phyloP scores from a whole-genome alignment of 2,888 invertebrate species.

The Heliconius charithonia region DNA sequence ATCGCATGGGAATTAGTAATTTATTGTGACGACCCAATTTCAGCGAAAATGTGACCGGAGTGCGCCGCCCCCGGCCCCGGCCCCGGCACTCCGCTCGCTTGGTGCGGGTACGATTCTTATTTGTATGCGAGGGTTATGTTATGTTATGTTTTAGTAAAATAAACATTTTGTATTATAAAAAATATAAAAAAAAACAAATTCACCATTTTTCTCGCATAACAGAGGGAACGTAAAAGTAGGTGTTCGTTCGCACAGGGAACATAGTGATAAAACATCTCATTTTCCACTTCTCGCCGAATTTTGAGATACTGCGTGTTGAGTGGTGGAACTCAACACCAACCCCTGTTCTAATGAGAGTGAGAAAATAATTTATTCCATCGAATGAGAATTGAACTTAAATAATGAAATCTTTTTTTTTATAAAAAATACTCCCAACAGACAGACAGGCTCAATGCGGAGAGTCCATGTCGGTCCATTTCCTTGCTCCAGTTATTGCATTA shows the following conservation, averaged over 20 bases:
- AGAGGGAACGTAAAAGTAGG: too few species aligned
- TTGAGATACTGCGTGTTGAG: too few species aligned
- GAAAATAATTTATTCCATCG: too few species aligned
- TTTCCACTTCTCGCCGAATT: too few species aligned
- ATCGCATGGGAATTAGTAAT: conserved; percentile 21
- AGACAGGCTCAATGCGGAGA: not conserved
- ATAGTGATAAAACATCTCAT: too few species aligned
- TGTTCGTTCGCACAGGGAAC: too few species aligned
- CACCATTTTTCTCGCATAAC: not conserved
- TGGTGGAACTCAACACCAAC: too few species aligned
- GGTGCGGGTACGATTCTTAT: not conserved
- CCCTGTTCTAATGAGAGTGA: too few species aligned
- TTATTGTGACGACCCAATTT: conserved; percentile 22
- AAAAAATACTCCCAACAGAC: not conserved
- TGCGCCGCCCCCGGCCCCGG: not conserved
- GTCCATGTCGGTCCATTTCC: not conserved
- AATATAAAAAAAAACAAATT: not conserved
- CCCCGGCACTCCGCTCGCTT: not conserved
- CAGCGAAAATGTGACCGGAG: conserved; percentile 1
- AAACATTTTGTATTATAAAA: not conserved
- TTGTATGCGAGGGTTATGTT: not conserved
- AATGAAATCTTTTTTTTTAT: too few species aligned
- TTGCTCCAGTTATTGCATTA: conserved; percentile 13
- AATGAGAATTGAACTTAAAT: too few species aligned
- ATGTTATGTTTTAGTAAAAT: not conserved